These are phyloP conservation scores for Eulithis testata DNA, from an alignment of 2,888 invertebrate species.

Conservation along the genomic window DNA sequence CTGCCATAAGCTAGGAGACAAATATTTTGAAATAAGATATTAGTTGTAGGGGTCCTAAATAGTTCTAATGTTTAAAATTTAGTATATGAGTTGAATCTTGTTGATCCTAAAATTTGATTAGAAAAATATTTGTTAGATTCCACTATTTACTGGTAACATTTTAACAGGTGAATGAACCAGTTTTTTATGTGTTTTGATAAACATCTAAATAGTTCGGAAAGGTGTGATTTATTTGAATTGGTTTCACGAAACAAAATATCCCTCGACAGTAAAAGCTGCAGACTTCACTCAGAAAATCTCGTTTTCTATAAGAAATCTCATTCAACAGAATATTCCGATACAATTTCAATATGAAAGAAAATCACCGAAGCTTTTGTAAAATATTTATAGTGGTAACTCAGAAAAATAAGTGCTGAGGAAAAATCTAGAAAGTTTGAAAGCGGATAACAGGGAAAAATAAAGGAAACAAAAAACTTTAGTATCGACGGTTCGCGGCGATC, in stretches of 20 bases:
- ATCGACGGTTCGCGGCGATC: slow-evolving; percentile 25
- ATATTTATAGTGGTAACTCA: slow-evolving; percentile 9
- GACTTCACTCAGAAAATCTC: neutral
- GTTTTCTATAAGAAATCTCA: neutral
- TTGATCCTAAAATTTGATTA: too few relatives aligned
- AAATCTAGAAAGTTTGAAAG: slow-evolving; percentile 42
- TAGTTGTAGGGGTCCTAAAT: too few relatives aligned
- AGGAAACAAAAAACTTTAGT: slow-evolving; percentile 30
- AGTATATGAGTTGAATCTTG: too few relatives aligned
- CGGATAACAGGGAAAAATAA: slow-evolving; percentile 44
- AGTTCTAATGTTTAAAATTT: too few relatives aligned
- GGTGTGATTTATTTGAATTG: neutral
- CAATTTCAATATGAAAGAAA: slow-evolving; percentile 29
- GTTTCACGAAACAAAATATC: slow-evolving; percentile 2
- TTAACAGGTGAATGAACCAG: too few relatives aligned
- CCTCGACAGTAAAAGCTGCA: slow-evolving; percentile 5
- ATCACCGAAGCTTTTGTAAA: slow-evolving; percentile 18
- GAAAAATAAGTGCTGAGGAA: slow-evolving; percentile 31
- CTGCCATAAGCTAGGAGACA: slow-evolving; percentile 3
- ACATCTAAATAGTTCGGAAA: neutral
- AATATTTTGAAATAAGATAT: neutral
- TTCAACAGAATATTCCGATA: slow-evolving; percentile 16
- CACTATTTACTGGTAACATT: too few relatives aligned
- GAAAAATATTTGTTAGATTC: too few relatives aligned
- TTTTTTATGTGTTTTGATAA: too few relatives aligned